Evolutionary conservation across 2,797 vertebrate genomes (phyloP).

Genomic region (Novumbra hubbsi): DNA sequence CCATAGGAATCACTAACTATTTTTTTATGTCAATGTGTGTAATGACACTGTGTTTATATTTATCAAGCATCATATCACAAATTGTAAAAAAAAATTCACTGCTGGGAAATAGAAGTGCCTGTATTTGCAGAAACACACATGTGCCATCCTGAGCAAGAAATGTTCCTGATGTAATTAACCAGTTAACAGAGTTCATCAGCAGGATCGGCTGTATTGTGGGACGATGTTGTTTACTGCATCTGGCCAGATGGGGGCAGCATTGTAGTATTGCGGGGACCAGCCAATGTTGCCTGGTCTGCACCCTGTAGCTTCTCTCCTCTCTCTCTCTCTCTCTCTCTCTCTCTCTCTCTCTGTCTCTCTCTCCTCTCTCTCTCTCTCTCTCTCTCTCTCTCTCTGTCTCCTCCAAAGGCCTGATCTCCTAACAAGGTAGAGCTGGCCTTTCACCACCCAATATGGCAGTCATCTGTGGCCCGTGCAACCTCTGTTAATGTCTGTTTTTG

Average conservation of each 20-base stretch:
- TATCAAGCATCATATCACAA: too few species aligned
- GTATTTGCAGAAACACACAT: too few species aligned
- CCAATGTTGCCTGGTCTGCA: slow-evolving; percentile 4
- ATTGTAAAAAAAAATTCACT: too few species aligned
- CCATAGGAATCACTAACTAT: too few species aligned
- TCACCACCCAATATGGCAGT: slow-evolving; percentile 4
- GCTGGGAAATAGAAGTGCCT: too few species aligned
- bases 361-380: neutral
- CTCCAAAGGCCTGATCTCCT: neutral
- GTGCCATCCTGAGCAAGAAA: neutral
- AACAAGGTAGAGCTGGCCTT: slow-evolving; percentile 10
- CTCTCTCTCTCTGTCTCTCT: neutral
- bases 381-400: neutral
- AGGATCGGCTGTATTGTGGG: neutral
- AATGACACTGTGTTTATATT: too few species aligned
- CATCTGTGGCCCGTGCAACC: neutral
- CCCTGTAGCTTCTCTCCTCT: neutral
- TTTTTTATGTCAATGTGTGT: too few species aligned
- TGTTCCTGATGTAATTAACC: neutral
- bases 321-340: neutral
- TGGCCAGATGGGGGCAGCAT: slow-evolving; percentile 64
- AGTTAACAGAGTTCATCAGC: too few species aligned
- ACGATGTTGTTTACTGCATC: slow-evolving; percentile 15
- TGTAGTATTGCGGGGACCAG: neutral
- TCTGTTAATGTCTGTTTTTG: neutral